Base-by-base conservation (phyloP, 2,888 invertebrate genomes). In the Himalopsyche japonica region DNA sequence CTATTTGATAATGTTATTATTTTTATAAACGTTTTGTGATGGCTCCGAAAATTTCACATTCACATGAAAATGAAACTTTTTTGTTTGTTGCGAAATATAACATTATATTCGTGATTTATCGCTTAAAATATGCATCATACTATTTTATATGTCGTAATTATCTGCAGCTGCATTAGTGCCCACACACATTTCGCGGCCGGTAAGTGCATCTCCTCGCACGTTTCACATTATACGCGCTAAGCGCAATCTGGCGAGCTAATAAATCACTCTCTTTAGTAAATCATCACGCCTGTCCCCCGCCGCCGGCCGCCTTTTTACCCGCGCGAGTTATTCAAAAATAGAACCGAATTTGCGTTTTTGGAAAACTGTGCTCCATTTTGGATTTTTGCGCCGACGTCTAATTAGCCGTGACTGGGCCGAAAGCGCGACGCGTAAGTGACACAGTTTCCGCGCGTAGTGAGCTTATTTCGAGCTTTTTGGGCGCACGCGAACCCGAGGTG, bases 391-490 rank as follows among this genome's bases (percentile, higher is more conserved):
- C 57, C 64, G 85, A 64, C 57, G 57, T 57, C 78, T 82, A 84
- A 86, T 86, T 86, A 76, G 78, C 84, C 64, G 84, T 76, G 84
- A 82, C 83, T 43, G 10, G 47, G 79, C 48, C 48, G 32, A 76
- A 78, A 48, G 78, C 80, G 76, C 78, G 76, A 49, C 64, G 57
- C 57, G 3, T 43, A 57, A 20, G 57, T 57, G 57, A 57, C 57
- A 57, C 57, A 57, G 20, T 57, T 57, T 57, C 49, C 20, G 20
- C 3, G 57, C 20, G 57, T 24, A 3, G 20, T 24, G 24, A 20
- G 24, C 57, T 57, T 24, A 57, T 57, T 57, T 57, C 20, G 57
- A 20, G 57, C 57, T 57, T 57, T 57, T 57, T 57, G 24, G 57
- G 57, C 57, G 57, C n/a, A 57, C 57, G 57, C 57, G 57, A 20